These are phyloP conservation scores for Phalacrocorax pelagicus DNA, from an alignment of 2,113 vertebrate genomes.

Conservation along the genomic window DNA sequence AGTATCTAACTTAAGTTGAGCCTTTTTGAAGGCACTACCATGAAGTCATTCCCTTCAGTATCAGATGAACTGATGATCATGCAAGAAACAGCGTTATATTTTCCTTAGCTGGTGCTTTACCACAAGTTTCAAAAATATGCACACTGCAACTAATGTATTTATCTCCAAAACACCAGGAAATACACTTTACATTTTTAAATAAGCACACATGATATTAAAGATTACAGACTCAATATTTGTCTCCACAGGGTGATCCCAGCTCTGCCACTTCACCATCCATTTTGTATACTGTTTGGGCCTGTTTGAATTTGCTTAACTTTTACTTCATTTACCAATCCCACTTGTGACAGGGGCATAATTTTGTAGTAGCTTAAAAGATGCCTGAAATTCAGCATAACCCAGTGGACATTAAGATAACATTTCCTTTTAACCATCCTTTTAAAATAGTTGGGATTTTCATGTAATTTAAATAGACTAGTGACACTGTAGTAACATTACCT, in stretches of 20 bases:
- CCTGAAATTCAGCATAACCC: background rate
- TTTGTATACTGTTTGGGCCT: background rate
- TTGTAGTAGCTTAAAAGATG: background rate
- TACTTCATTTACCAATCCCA: background rate
- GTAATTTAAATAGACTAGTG: background rate
- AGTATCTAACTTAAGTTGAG: background rate
- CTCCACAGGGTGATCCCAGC: background rate
- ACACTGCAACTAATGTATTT: accelerated
- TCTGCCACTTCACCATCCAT: background rate
- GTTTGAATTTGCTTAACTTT: background rate
- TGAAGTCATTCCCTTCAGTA: background rate
- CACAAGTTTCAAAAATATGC: background rate
- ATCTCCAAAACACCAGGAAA: background rate
- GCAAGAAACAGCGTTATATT: accelerated
- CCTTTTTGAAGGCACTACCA: background rate
- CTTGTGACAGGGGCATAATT: background rate
- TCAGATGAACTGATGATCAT: background rate
- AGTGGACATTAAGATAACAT: background rate
- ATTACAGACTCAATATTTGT: background rate
- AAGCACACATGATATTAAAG: background rate
- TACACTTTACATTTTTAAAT: background rate
- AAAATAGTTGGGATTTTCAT: background rate
- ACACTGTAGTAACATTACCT: background rate
- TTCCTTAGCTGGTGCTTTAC: background rate
- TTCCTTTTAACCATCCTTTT: background rate